These are phyloP conservation scores for Danionella dracula DNA, from an alignment of 2,797 vertebrate species.

Conservation along the genomic window DNA sequence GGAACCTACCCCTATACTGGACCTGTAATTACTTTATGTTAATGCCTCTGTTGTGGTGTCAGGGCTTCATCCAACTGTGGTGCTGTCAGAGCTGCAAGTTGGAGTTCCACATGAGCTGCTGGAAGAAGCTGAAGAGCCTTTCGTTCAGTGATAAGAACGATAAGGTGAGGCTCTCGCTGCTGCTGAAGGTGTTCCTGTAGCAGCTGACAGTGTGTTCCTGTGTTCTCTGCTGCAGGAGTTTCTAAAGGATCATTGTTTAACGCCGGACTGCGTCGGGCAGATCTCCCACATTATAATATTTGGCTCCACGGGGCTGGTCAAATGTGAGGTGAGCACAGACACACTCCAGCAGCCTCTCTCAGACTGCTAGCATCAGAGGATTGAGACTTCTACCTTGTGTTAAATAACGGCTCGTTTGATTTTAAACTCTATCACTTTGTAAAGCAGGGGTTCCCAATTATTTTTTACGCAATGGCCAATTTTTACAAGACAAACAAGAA, in stretches of 20 bases:
- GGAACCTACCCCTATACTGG: no score
- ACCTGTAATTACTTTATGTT: no score
- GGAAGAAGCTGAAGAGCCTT: constrained; percentile 82
- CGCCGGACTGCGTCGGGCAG: constrained; percentile 82
- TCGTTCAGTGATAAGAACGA: constrained; percentile 81
- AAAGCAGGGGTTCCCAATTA: no score
- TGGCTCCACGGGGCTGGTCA: constrained; percentile 76
- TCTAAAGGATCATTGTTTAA: constrained; percentile 81
- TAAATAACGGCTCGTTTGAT: no score
- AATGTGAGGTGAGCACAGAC: constrained; percentile 77
- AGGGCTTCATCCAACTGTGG: constrained; percentile 86
- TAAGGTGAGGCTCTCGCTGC: constrained; percentile 71
- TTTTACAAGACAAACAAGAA: no score
- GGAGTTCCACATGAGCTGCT: constrained; percentile 88
- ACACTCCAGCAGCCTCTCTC: no score
- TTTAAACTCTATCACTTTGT: no score
- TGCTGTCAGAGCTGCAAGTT: constrained; percentile 83
- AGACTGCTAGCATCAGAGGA: no score
- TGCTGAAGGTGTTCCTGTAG: no score
- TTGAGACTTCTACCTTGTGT: no score
- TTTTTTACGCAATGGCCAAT: no score
- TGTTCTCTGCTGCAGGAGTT: constrained; percentile 73
- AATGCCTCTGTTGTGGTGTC: not conserved
- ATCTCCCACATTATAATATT: constrained; percentile 84
- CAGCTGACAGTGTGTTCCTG: no score